Evolutionary conservation across 2,113 vertebrate genomes (phyloP).

Genomic region (Rhea americana): DNA sequence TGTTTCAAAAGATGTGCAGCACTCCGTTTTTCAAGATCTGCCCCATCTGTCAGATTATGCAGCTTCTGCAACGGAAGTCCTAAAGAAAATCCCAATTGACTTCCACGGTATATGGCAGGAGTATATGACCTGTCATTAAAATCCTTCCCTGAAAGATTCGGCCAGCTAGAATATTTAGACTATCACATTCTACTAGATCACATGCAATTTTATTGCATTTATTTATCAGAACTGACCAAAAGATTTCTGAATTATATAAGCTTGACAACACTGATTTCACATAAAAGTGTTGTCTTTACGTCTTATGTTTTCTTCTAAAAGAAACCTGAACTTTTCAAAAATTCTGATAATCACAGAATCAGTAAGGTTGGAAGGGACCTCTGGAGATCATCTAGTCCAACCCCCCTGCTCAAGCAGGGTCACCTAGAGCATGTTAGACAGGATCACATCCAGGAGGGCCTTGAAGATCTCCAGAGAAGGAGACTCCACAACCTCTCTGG

Average conservation of each 20-base stretch:
- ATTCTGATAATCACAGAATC: background rate
- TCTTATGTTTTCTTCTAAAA: background rate
- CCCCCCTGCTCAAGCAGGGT: no score
- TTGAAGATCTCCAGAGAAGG: no score
- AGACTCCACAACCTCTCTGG: no score
- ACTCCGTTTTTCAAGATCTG: background rate
- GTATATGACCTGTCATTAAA: background rate
- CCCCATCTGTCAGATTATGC: background rate
- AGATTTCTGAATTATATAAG: background rate
- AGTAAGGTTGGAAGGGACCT: no score
- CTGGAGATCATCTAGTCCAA: no score
- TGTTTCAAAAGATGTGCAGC: rapidly evolving
- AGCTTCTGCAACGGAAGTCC: background rate
- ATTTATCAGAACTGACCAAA: background rate
- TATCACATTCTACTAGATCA: background rate
- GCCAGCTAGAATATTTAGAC: background rate
- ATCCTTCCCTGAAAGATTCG: background rate
- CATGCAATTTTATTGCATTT: background rate
- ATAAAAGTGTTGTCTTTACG: background rate
- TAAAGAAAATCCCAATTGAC: background rate
- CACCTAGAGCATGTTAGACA: no score
- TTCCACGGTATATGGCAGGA: background rate
- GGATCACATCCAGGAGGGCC: no score
- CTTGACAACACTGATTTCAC: background rate
- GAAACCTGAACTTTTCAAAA: background rate